Conservation (phyloP, 2,113 vertebrate genomes). For the Falcunculus frontatus region DNA sequence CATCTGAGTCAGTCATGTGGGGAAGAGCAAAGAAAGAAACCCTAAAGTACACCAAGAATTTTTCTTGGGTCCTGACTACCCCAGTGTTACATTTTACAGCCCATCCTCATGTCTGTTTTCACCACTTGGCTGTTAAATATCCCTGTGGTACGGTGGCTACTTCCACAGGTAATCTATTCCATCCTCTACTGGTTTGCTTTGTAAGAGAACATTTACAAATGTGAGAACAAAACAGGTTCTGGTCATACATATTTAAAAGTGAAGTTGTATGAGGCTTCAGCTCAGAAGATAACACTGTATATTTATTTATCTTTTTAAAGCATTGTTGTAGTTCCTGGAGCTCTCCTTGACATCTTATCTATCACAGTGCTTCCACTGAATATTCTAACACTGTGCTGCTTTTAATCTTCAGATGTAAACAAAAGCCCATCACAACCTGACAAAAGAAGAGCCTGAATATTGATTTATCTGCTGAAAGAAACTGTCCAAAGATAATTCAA, state of each 20-base stretch:
- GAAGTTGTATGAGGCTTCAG: slow-evolving; percentile 43
- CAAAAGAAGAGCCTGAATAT: slow-evolving; percentile 58
- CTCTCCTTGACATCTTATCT: slow-evolving; percentile 72
- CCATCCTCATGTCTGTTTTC: neutral
- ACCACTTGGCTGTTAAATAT: neutral
- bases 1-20: neutral
- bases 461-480: slow-evolving; percentile 61
- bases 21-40: neutral
- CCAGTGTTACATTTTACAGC: neutral
- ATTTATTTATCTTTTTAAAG: slow-evolving; percentile 66
- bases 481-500: slow-evolving; percentile 56
- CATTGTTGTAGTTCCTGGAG: slow-evolving; percentile 60
- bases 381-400: slow-evolving; percentile 65
- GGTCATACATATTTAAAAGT: slow-evolving; percentile 74
- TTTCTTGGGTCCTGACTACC: neutral
- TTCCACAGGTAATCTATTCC: neutral
- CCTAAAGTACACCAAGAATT: neutral
- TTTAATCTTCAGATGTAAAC: slow-evolving; percentile 73
- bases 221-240: slow-evolving; percentile 3
- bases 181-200: neutral
- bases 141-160: neutral
- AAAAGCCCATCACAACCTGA: slow-evolving; percentile 57
- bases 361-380: slow-evolving; percentile 52
- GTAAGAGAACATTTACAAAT: slow-evolving; percentile 36
- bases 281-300: slow-evolving; percentile 59